Evolutionary conservation across 2,797 vertebrate genomes (phyloP).

Genomic region (Craterocephalus amniculus): DNA sequence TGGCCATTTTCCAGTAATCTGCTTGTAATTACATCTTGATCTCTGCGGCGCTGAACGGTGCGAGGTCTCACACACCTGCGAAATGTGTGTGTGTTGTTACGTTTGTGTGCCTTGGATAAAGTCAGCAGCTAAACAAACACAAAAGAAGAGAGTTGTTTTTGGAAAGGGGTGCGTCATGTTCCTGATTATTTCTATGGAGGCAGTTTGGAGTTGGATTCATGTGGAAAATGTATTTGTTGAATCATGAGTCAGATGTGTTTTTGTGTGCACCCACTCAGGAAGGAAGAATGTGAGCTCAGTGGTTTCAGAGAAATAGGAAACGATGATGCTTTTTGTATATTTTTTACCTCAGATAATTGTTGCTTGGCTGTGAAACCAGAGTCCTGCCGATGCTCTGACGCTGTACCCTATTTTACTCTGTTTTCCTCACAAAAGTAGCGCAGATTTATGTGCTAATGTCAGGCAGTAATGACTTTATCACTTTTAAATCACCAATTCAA

Average conservation of each 20-base stretch:
- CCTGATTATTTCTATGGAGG: background rate
- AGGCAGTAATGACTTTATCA: background rate
- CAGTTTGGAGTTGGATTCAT: conserved; percentile 6
- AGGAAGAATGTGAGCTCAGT: background rate
- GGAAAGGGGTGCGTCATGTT: conserved; percentile 8
- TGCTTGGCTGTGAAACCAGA: background rate
- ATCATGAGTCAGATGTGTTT: conserved; percentile 30
- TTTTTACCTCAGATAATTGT: background rate
- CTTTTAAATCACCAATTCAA: background rate
- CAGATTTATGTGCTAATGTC: background rate
- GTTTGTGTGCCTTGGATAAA: background rate
- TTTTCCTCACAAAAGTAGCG: background rate
- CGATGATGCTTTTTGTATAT: background rate
- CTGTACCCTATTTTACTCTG: background rate
- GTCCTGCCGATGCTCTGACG: background rate
- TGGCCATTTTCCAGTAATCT: conserved; percentile 43
- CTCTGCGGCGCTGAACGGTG: conserved; percentile 21
- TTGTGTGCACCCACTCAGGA: conserved; percentile 18
- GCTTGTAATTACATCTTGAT: conserved; percentile 51
- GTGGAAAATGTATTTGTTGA: conserved; percentile 23
- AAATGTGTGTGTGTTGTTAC: background rate
- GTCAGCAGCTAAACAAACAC: background rate
- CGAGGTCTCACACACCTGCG: conserved; percentile 1
- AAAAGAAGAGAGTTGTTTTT: conserved; percentile 19
- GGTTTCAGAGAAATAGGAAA: conserved; percentile 4